phyloP scores from a whole-genome alignment of 2,888 invertebrate species.

The Sthenelais limicola region DNA sequence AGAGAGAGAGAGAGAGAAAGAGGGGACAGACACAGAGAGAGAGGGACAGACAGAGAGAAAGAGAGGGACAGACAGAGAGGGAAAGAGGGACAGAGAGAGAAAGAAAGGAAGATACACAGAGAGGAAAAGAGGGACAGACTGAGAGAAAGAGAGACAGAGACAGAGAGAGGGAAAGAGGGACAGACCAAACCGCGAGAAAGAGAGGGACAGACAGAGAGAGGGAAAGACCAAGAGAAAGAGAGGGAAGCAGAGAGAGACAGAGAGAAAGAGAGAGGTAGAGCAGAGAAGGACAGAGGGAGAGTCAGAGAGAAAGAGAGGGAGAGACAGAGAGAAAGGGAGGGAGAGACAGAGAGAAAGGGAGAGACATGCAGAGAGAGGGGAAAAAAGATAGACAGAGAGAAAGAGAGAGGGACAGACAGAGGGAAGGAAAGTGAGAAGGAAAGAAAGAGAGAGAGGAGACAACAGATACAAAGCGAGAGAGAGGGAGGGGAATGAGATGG shows the following conservation, averaged over 20 bases:
- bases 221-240: not conserved
- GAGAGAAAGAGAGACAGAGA: not conserved
- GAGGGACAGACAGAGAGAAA: too few species aligned
- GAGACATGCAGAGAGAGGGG: too few species aligned
- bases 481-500: too few species aligned
- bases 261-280: not conserved
- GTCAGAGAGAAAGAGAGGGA: not conserved
- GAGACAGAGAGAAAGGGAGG: not conserved
- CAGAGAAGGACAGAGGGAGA: not conserved
- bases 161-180: not conserved
- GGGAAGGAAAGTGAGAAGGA: not conserved
- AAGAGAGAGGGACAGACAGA: not conserved
- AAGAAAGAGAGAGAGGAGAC: not conserved
- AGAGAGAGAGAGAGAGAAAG: too few species aligned
- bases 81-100: too few species aligned
- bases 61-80: too few species aligned
- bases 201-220: not conserved
- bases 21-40: too few species aligned
- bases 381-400: not conserved
- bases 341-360: not conserved
- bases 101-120: too few species aligned
- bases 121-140: too few species aligned
- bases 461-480: not conserved
- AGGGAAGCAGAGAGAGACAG: not conserved
- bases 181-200: not conserved